A percentile compares a stretch with the other conserved stretches of the same genome.
These are phyloP conservation scores for Galeopterus variegatus DNA, from an alignment of 2,113 vertebrate genomes.

Conservation along the genomic window DNA sequence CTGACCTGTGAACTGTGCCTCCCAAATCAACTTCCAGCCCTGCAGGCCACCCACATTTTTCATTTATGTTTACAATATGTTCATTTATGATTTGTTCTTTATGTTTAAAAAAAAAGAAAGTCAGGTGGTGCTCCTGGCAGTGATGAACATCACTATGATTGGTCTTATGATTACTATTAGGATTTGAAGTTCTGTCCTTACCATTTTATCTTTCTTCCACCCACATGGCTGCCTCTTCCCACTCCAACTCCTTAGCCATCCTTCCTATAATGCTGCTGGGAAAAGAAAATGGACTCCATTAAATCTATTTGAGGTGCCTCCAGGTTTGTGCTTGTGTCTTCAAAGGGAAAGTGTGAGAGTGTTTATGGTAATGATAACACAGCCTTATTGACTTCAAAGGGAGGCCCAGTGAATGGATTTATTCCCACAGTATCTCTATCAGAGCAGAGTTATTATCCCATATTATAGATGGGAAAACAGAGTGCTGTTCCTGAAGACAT, in stretches of 20 bases:
- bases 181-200: not conserved
- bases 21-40: not conserved
- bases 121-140: not conserved
- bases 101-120: not conserved
- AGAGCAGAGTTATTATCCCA: constrained; percentile 70
- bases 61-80: not conserved
- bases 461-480: constrained; percentile 68
- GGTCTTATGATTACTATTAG: not conserved
- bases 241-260: constrained; percentile 57
- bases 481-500: constrained; percentile 4
- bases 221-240: constrained; percentile 42
- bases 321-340: constrained; percentile 80
- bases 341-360: constrained; percentile 80
- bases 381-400: constrained; percentile 73
- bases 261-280: constrained; percentile 68
- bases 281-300: constrained; percentile 81
- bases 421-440: constrained; percentile 48
- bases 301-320: constrained; percentile 83
- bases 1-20: not conserved
- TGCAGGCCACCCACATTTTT: not conserved
- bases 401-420: not conserved
- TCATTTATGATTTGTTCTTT: not conserved
- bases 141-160: not conserved
- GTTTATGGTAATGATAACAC: constrained; percentile 67
- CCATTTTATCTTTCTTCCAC: constrained; percentile 38